Conservation (phyloP, 2,888 invertebrate genomes). For the Exephanes ischioxanthus region DNA sequence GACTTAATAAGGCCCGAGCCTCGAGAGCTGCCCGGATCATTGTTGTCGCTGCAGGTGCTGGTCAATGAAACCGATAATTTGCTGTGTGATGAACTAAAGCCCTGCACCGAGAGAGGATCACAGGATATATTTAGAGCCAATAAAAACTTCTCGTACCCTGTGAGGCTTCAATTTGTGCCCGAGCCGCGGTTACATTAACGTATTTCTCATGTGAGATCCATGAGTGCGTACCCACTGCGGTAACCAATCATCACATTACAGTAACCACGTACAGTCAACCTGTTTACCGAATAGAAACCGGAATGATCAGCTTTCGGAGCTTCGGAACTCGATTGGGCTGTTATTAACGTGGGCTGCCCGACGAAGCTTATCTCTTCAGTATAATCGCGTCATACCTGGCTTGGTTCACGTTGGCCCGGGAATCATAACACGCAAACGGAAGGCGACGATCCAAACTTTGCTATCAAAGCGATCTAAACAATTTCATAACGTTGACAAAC, state of each 20-base stretch:
- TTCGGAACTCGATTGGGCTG: conserved; percentile 9
- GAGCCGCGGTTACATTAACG: conserved; percentile 6
- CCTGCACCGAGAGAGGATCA: conserved; percentile 20
- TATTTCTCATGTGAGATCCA: conserved; percentile 29
- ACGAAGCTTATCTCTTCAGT: conserved; percentile 1
- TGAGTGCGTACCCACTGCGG: conserved; percentile 12
- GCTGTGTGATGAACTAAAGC: conserved; percentile 13
- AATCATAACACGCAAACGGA: background rate
- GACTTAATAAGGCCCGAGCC: background rate
- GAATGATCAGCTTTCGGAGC: conserved; percentile 14
- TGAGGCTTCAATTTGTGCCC: background rate
- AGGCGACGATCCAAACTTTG: conserved; percentile 3
- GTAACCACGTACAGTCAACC: background rate
- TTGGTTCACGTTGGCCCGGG: background rate
- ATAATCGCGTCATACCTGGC: background rate
- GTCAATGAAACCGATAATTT: conserved; percentile 32
- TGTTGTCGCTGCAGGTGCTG: background rate
- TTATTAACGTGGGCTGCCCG: background rate
- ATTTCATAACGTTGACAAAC: background rate
- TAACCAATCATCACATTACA: background rate
- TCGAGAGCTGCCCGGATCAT: background rate
- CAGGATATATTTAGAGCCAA: conserved; percentile 28
- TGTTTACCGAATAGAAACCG: conserved; percentile 17
- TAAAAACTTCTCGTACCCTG: conserved; percentile 33
- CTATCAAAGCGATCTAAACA: background rate